Conservation (phyloP, 2,888 invertebrate species). For the Pseudococcus viburni region DNA sequence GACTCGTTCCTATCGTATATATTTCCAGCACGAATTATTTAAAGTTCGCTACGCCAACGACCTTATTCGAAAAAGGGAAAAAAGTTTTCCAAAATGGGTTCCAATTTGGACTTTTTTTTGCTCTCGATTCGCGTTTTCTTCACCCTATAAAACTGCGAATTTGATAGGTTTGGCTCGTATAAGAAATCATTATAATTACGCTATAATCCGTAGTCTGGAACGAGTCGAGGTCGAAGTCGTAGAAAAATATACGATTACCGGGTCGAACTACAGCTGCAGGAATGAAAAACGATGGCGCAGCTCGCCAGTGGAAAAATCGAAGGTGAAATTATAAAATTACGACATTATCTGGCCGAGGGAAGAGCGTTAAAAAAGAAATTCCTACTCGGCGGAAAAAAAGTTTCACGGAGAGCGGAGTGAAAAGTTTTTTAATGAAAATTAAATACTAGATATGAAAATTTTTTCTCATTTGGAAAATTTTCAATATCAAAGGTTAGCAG, state of each 20-base stretch:
- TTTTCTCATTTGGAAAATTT: conserved; percentile 51
- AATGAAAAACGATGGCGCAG: neutral
- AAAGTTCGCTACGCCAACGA: neutral
- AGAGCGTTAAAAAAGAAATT: neutral
- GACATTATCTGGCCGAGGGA: neutral
- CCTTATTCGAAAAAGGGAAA: neutral
- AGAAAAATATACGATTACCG: neutral
- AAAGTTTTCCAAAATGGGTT: neutral
- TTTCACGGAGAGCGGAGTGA: neutral
- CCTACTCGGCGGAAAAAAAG: neutral
- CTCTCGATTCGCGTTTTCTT: neutral
- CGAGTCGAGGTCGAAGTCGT: neutral
- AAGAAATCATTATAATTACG: conserved; percentile 9
- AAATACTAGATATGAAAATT: conserved; percentile 15
- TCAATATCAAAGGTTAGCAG: conserved; percentile 27
- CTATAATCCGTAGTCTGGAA: neutral
- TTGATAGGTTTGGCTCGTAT: neutral
- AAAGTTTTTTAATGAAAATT: conserved; percentile 43
- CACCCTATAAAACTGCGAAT: neutral
- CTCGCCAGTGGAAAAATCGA: neutral
- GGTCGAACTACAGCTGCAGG: neutral
- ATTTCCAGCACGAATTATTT: neutral
- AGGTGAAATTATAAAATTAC: neutral
- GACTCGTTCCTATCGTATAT: neutral
- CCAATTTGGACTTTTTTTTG: neutral